Evolutionary conservation across 1,140 invertebrate species (phyloP).

Genomic region (Trichonephila clavipes): DNA sequence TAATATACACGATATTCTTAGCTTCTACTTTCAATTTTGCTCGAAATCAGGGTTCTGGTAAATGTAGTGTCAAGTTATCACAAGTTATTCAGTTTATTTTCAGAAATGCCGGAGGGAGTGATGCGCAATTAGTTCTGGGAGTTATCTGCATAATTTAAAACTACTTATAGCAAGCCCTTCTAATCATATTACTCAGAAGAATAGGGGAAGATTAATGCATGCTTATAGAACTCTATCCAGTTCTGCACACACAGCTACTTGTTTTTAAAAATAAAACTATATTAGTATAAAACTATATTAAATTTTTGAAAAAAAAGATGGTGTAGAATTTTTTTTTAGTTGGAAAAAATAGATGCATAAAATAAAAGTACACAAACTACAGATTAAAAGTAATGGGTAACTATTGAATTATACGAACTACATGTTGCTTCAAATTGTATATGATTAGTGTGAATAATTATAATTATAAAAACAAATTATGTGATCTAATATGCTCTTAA

Average conservation of each 20-base stretch:
- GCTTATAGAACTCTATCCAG: background rate
- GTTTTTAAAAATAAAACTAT: background rate
- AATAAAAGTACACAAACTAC: too few species aligned
- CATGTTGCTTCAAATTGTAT: too few species aligned
- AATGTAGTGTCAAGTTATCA: background rate
- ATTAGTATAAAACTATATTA: background rate
- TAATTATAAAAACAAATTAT: too few species aligned
- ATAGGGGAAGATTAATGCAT: background rate
- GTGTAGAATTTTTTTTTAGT: background rate
- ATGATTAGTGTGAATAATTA: too few species aligned
- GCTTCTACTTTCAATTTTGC: background rate
- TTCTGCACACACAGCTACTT: background rate
- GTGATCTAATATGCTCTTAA: too few species aligned
- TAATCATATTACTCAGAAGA: background rate
- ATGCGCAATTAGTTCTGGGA: background rate
- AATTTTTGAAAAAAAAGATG: background rate
- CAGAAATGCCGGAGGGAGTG: background rate
- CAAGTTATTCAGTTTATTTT: background rate
- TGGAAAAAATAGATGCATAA: background rate
- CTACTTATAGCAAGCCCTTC: background rate
- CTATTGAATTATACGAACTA: too few species aligned
- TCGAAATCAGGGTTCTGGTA: background rate
- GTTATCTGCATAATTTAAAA: conserved; percentile 7
- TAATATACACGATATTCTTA: background rate
- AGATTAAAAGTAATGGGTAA: too few species aligned